Percentiles rank a stretch among this genome's conserved stretches.
Evolutionary conservation across 2,113 vertebrate genomes (phyloP).

Genomic region (Hippocampus zosterae): DNA sequence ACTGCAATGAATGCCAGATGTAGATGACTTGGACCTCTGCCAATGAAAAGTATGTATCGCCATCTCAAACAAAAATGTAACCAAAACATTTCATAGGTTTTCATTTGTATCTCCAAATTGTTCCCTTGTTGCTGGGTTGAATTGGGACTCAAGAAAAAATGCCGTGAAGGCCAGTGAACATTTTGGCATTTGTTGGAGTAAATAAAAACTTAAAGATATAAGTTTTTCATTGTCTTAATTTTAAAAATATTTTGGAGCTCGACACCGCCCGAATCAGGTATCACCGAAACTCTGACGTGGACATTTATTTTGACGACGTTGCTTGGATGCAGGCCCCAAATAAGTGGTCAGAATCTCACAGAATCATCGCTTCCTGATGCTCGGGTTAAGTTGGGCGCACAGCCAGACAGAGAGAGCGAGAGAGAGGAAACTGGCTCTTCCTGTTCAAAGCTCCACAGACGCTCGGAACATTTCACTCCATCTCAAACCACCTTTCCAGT

Average conservation of each 20-base stretch:
- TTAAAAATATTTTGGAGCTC: background rate
- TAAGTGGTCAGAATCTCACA: conserved; percentile 47
- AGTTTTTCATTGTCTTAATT: background rate
- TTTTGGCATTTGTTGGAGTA: background rate
- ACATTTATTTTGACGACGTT: conserved; percentile 38
- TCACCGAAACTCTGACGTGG: conserved; percentile 12
- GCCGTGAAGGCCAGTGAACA: background rate
- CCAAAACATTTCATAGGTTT: too few relatives aligned
- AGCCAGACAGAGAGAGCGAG: conserved; percentile 3
- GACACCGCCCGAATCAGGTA: background rate
- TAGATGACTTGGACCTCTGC: too few relatives aligned
- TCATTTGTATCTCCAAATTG: too few relatives aligned
- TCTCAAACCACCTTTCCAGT: background rate
- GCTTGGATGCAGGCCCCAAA: conserved; percentile 26
- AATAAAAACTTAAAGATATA: background rate
- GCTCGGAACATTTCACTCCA: conserved; percentile 1
- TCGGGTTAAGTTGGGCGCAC: conserved; percentile 40
- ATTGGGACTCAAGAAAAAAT: too few relatives aligned
- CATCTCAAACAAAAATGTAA: too few relatives aligned
- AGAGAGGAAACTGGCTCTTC: conserved; percentile 64
- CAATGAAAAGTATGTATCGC: too few relatives aligned
- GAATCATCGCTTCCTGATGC: conserved; percentile 54
- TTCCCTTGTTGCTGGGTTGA: too few relatives aligned
- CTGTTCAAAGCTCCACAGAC: conserved; percentile 51
- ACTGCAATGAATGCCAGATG: too few relatives aligned